These are phyloP conservation scores for Liparis tanakae DNA, from an alignment of 2,797 vertebrate species.

Conservation along the genomic window DNA sequence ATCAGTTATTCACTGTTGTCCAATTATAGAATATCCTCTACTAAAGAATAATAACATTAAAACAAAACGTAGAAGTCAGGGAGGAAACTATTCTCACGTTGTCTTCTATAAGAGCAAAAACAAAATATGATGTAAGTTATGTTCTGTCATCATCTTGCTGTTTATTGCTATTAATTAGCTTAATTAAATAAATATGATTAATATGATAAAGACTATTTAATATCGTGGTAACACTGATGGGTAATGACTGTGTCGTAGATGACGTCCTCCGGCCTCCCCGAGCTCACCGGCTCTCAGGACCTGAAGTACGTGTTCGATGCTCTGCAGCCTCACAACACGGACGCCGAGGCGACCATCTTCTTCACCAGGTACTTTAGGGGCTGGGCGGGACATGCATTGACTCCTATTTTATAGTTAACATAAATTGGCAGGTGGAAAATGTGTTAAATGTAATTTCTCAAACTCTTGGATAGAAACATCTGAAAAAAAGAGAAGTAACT, in stretches of 20 bases:
- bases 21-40: constrained; percentile 7
- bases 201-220: neutral
- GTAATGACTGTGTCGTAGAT: constrained; percentile 81
- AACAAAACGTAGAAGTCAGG: neutral
- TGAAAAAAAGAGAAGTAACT: neutral
- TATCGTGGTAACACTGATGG: neutral
- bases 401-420: too few relatives aligned
- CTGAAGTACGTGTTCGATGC: constrained; percentile 96
- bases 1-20: constrained; percentile 45
- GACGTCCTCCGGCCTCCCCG: constrained; percentile 95
- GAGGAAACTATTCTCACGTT: neutral
- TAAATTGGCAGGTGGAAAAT: neutral
- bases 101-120: too few relatives aligned
- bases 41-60: neutral
- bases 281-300: constrained; percentile 92
- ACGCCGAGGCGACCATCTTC: constrained; percentile 97
- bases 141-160: neutral
- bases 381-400: neutral
- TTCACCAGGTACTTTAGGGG: constrained; percentile 89
- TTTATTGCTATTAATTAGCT: neutral
- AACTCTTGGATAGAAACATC: neutral
- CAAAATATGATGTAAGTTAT: too few relatives aligned
- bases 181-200: neutral
- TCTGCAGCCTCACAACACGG: constrained; percentile 94
- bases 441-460: neutral